Percentiles rank a stretch among this genome's conserved stretches.
These are phyloP conservation scores for Notechis scutatus DNA, from an alignment of 2,113 vertebrate genomes.

Conservation along the genomic window DNA sequence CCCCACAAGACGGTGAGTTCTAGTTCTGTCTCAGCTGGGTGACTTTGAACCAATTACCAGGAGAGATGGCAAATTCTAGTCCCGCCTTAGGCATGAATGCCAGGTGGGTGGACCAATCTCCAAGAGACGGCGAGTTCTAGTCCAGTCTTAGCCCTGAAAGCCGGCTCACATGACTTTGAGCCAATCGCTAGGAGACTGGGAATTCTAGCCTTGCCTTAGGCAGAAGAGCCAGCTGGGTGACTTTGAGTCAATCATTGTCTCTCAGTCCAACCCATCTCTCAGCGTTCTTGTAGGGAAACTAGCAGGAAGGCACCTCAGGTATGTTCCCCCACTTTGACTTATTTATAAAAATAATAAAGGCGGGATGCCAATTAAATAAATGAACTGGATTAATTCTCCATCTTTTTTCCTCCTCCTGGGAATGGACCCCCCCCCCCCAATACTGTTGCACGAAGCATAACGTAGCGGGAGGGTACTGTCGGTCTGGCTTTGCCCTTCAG, in stretches of 20 bases:
- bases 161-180: too few relatives aligned
- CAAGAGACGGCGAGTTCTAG: too few relatives aligned
- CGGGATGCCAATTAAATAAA: too few relatives aligned
- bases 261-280: background rate
- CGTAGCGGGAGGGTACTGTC: background rate
- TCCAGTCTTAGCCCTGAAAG: too few relatives aligned
- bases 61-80: background rate
- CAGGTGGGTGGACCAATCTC: background rate
- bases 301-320: background rate
- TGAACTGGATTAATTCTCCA: background rate
- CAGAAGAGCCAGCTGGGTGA: too few relatives aligned
- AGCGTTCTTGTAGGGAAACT: background rate
- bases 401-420: background rate
- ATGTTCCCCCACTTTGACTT: background rate
- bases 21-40: background rate
- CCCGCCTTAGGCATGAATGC: rapidly evolving
- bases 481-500: background rate
- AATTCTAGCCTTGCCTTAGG: too few relatives aligned
- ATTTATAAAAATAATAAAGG: background rate
- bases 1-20: background rate
- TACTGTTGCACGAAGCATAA: background rate
- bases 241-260: background rate
- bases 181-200: too few relatives aligned
- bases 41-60: background rate
- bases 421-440: background rate